Evolutionary conservation across 2,113 vertebrate genomes (phyloP), one percentile per base, ranked within the genome.

Genomic region (Mellivora capensis): DNA sequence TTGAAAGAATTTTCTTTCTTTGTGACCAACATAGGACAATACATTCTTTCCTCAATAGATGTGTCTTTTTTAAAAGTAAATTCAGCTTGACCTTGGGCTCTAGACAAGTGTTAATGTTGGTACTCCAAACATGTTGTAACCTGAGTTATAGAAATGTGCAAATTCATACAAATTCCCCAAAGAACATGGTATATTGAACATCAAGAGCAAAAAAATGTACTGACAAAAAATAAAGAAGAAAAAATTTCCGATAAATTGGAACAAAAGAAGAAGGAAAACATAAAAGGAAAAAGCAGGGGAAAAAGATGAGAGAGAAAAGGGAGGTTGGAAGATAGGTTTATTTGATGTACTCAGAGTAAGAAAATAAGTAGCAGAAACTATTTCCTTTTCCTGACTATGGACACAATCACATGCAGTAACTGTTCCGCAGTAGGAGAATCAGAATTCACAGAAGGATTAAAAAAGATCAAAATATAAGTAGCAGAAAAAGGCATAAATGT

Each of bases 251-350:
- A 9, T 74, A 25, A 25, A 0, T 20, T 79, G 1, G 9, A 4
- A 2, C 8, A 67, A 92, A 86, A 90, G 8, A 84, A 81, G 39
- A 84, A 71, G n/a, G 57, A 62, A 86, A 94, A 69, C 54, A 64
- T 4, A 4, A 47, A 23, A 0, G 34, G 8, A 64, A 2, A 94
- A 87, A 49, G 0, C 7, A 77, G 10, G 27, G 0, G 0, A 80
- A 67, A 82, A 9, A 23, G 11, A 72, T 57, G 17, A 71, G 37
- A 71, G 23, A 23, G 1, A 34, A 82, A 77, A n/a, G 5, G 1
- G 15, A 57, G 21, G 0, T 18, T 62, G 62, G 23, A 37, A 77
- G 12, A 10, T 37, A n/a, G 11, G 9, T 76, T 44, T 57, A 29
- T 87, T 34, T 88, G 7, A 81, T 96, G 20, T 80, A 31, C 64